Conservation (phyloP, 2,113 vertebrate species). For the Mellivora capensis region DNA sequence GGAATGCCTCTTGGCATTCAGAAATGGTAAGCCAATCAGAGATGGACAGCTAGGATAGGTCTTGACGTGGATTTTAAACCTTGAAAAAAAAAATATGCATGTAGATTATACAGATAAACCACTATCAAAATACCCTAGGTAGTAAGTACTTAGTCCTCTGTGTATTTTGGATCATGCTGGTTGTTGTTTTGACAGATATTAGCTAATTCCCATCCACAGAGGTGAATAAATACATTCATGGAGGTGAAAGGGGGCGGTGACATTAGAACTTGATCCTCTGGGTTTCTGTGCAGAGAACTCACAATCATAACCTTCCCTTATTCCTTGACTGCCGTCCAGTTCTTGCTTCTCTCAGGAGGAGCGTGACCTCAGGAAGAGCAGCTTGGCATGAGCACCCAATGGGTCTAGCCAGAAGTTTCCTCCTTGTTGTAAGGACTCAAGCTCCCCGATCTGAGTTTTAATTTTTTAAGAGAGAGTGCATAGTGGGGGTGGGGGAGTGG, state of each 20-base stretch:
- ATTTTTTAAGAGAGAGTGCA: background rate
- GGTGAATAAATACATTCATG: conserved; percentile 73
- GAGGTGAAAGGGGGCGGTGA: background rate
- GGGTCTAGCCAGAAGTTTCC: background rate
- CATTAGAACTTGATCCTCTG: conserved; percentile 50
- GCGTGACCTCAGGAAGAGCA: background rate
- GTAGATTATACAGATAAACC: conserved; percentile 63
- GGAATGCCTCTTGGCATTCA: conserved; percentile 14
- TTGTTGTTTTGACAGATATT: conserved; percentile 72
- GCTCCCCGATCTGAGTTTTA: background rate
- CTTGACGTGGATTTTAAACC: conserved; percentile 42
- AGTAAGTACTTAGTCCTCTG: conserved; percentile 60
- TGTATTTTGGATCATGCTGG: conserved; percentile 66
- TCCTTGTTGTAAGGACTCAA: background rate
- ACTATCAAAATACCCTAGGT: conserved; percentile 66
- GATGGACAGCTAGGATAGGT: background rate
- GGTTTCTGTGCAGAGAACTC: background rate
- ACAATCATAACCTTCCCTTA: background rate
- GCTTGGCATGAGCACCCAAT: background rate
- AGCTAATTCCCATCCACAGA: conserved; percentile 65
- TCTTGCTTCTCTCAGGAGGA: conserved; percentile 20
- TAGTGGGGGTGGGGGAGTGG: no score
- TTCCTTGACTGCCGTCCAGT: background rate
- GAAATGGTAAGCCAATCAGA: conserved; percentile 40
- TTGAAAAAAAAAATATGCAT: background rate